A percentile compares a stretch with the other conserved stretches of the same genome.
phyloP scores from a whole-genome alignment of 2,113 vertebrate species.

The Lampris megalopsis region DNA sequence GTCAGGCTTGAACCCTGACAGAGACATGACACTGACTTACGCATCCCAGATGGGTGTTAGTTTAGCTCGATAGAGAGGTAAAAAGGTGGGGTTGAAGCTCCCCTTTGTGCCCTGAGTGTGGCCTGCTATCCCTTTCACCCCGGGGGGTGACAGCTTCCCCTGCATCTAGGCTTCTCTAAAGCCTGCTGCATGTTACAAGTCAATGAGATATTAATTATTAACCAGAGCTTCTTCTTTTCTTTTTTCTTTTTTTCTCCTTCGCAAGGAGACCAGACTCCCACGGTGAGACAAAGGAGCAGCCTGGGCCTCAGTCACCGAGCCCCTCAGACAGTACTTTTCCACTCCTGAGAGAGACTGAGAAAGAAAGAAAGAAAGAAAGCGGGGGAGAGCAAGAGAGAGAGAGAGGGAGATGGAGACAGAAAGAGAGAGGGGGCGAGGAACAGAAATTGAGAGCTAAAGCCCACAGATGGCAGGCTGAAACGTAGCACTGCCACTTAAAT shows the following conservation, averaged over 20 bases:
- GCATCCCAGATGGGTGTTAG: constrained; percentile 18
- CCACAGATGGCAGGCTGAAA: constrained; percentile 73
- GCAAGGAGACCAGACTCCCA: constrained; percentile 62
- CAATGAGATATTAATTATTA: constrained; percentile 79
- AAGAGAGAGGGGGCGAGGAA: constrained; percentile 46
- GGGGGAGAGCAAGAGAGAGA: constrained; percentile 25
- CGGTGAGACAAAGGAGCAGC: constrained; percentile 60
- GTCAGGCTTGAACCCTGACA: background rate
- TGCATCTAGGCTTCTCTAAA: constrained; percentile 51
- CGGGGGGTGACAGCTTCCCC: constrained; percentile 59
- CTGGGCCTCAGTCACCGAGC: constrained; percentile 41
- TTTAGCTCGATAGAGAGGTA: constrained; percentile 35
- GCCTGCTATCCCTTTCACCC: constrained; percentile 46
- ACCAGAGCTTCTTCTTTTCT: constrained; percentile 44
- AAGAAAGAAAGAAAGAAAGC: constrained; percentile 51
- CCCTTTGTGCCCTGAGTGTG: constrained; percentile 24
- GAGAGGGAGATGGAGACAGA: too few relatives aligned
- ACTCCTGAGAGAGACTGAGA: constrained; percentile 42
- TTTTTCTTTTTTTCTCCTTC: constrained; percentile 13
- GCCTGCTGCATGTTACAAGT: constrained; percentile 62
- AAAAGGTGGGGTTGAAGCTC: constrained; percentile 26
- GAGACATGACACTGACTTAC: background rate
- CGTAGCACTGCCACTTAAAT: constrained; percentile 66
- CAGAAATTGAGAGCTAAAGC: constrained; percentile 55
- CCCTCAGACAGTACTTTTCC: constrained; percentile 64